phyloP scores from a whole-genome alignment of 1,140 invertebrate species.

The Nilaparvata lugens region DNA sequence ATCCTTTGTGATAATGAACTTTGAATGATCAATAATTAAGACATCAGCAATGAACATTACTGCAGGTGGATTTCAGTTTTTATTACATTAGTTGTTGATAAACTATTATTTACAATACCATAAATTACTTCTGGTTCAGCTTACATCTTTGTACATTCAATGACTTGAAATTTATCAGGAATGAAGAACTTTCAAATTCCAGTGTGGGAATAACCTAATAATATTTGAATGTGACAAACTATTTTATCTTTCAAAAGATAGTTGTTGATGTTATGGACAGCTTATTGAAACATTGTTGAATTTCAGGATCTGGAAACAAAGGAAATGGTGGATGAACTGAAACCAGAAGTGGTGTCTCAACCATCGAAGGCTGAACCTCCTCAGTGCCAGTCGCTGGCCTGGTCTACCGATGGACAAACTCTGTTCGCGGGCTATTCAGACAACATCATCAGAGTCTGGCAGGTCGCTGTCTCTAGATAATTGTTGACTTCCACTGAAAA shows the following conservation, averaged over 20 bases:
- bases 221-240: neutral
- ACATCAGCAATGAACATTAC: too few species aligned
- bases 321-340: constrained; percentile 97
- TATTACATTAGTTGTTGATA: too few species aligned
- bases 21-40: too few species aligned
- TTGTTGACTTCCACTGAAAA: too few species aligned
- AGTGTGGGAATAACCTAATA: too few species aligned
- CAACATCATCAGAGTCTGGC: constrained; percentile 97
- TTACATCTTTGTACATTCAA: too few species aligned
- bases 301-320: constrained; percentile 94
- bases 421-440: constrained; percentile 99
- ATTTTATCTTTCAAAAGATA: neutral
- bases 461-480: constrained; percentile 68
- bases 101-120: too few species aligned
- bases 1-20: too few species aligned
- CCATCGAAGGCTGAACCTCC: constrained; percentile 80
- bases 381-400: constrained; percentile 94
- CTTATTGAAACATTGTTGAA: constrained; percentile 4
- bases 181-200: too few species aligned
- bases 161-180: too few species aligned
- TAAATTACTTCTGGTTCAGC: too few species aligned
- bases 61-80: too few species aligned
- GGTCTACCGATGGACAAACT: constrained; percentile 98
- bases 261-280: neutral
- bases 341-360: constrained; percentile 80